A percentile compares a stretch with the other conserved stretches of the same genome.
Conservation (phyloP, 2,888 invertebrate species). For the Sycophila texana region DNA sequence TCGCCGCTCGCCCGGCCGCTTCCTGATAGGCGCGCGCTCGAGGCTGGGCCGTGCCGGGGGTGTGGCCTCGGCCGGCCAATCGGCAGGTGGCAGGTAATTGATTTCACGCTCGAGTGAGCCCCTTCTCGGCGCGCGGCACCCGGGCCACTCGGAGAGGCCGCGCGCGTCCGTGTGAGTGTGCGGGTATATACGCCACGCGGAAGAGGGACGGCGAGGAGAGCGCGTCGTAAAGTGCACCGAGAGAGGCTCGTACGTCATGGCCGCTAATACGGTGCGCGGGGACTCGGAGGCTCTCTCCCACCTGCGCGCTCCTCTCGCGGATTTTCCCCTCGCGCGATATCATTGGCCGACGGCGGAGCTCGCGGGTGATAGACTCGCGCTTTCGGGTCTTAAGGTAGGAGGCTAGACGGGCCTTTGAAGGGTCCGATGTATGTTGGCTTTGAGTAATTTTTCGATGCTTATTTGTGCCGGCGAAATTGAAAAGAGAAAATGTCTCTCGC, state of each 20-base stretch:
- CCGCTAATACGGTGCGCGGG: constrained; percentile 61
- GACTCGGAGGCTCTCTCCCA: not conserved
- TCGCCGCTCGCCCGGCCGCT: not conserved
- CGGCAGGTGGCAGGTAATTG: constrained; percentile 66
- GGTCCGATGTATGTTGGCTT: too few species aligned
- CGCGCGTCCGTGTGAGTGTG: not conserved
- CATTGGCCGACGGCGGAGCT: too few species aligned
- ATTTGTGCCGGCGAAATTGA: too few species aligned
- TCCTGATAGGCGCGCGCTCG: constrained; percentile 14
- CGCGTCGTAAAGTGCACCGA: constrained; percentile 46
- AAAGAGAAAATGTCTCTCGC: too few species aligned
- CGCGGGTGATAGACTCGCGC: too few species aligned
- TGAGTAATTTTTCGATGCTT: too few species aligned
- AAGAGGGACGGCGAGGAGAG: constrained; percentile 10
- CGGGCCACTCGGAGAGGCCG: not conserved
- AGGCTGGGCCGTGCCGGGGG: constrained; percentile 19
- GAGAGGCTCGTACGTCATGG: constrained; percentile 65
- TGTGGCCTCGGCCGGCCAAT: constrained; percentile 36
- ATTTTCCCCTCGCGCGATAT: too few species aligned
- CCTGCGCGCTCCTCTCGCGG: not conserved
- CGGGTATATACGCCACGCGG: not conserved
- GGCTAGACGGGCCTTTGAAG: too few species aligned
- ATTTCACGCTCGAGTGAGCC: constrained; percentile 65
- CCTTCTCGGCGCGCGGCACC: not conserved
- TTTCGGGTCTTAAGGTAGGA: too few species aligned